phyloP scores from a whole-genome alignment of 2,797 vertebrate genomes.

The Coendou prehensilis region DNA sequence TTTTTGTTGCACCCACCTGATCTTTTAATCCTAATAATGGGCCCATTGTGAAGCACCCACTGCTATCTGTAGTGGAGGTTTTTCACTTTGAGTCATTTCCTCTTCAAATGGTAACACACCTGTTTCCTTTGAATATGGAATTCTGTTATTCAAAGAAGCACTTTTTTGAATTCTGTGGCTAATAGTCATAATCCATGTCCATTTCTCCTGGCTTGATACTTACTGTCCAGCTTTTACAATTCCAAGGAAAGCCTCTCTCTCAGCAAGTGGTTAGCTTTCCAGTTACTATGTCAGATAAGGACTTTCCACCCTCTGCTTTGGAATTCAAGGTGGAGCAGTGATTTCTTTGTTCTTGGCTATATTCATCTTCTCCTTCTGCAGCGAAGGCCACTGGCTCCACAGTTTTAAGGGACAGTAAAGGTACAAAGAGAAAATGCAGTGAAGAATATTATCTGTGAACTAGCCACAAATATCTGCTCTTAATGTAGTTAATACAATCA shows the following conservation, averaged over 20 bases:
- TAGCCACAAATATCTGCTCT: background rate
- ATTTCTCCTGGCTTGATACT: conserved; percentile 6
- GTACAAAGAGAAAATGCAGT: background rate
- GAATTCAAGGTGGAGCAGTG: conserved; percentile 10
- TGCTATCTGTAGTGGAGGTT: background rate
- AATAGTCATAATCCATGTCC: background rate
- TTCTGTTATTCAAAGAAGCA: background rate
- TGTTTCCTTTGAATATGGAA: background rate
- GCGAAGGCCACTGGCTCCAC: background rate
- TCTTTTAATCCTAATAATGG: background rate
- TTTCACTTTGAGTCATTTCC: background rate
- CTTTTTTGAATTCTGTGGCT: background rate
- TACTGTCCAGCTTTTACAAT: conserved; percentile 52
- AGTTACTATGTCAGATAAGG: background rate
- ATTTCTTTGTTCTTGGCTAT: background rate
- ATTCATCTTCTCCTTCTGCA: background rate
- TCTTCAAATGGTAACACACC: background rate
- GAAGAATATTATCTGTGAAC: background rate
- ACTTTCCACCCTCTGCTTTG: background rate
- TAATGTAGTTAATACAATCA: background rate
- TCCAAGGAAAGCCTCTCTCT: background rate
- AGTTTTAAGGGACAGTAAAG: background rate
- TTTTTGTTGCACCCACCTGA: background rate
- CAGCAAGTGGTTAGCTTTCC: background rate
- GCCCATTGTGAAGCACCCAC: background rate